Base-by-base conservation (phyloP, 2,888 invertebrate genomes). In the Ectemnius continuus region DNA sequence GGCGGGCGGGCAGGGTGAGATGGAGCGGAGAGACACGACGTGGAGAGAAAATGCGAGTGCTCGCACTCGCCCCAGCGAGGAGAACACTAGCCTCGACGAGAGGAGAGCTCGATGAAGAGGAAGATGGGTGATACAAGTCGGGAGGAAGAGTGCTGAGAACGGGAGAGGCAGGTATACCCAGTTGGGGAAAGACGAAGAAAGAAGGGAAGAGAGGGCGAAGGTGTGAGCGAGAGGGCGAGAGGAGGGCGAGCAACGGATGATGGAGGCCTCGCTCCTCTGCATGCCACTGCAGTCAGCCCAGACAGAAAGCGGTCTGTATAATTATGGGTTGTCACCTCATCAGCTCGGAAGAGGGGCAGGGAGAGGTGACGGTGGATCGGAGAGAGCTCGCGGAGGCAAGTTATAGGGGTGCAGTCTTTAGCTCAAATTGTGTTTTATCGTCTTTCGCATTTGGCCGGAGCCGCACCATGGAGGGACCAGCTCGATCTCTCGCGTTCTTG, bases 261-360 rank as follows among this genome's bases (percentile, higher is more conserved):
- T 87, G 86, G 87, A 87, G 84, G 88, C 86, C 85, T 86, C 83
- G 85, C 80, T 80, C 85, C 85, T 86, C 86, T 83, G 87, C 89
- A 90, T 89, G 90, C 90, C 89, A 89, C 89, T 90, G 88, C 89
- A 87, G 88, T 87, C 87, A 88, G 87, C 76, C 86, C 89, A 90
- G 90, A 90, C 90, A 88, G 89, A 89, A 89, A 90, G 89, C 87
- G 88, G 88, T 88, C 88, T 88, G 87, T 90, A 90, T 91, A 91
- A 91, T 91, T 91, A 89, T 89, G 88, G 91, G 91, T 91, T 91
- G 91, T 91, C 91, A 90, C 91, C 90, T 91, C 91, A 90, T 91
- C 91, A 91, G 89, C 87, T 81, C 76, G 79, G 83, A 82, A 82
- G 86, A 78, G 80, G 82, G 79, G 76, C 63, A 62, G 68, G 57